These are phyloP conservation scores for Anthrax anthrax DNA, from an alignment of 2,888 invertebrate species.

Conservation along the genomic window DNA sequence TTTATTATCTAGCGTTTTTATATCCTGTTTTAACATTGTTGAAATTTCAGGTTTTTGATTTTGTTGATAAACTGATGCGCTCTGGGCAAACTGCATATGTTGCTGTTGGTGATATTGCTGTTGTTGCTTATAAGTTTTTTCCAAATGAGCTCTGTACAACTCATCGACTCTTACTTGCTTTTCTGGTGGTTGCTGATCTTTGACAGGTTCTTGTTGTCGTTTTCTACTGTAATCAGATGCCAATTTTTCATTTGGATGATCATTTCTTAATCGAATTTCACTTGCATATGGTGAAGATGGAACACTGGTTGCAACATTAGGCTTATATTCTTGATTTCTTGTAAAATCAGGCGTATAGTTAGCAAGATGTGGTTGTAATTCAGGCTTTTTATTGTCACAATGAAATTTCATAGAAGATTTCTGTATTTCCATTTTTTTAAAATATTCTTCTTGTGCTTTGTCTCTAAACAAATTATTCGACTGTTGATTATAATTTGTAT, in stretches of 20 bases:
- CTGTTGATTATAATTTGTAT: not conserved
- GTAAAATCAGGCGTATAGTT: not conserved
- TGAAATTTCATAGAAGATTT: not conserved
- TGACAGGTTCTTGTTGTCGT: constrained; percentile 16
- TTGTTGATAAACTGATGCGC: not conserved
- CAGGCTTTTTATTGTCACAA: not conserved
- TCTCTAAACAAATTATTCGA: not conserved
- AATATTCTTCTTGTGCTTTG: not conserved
- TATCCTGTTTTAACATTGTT: not conserved
- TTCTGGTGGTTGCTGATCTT: constrained; percentile 8
- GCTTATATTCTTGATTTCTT: not conserved
- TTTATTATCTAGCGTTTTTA: not conserved
- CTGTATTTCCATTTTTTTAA: not conserved
- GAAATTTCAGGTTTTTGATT: not conserved
- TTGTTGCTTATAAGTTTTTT: constrained; percentile 7
- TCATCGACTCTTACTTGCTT: constrained; percentile 10
- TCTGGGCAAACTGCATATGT: not conserved
- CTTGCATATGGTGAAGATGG: constrained; percentile 4
- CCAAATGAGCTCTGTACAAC: constrained; percentile 9
- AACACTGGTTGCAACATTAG: not conserved
- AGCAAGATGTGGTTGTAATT: not conserved
- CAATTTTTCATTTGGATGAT: not conserved
- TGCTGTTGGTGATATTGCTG: constrained; percentile 9
- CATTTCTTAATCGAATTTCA: not conserved
- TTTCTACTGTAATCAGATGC: constrained; percentile 7